These are phyloP conservation scores for Hyperoplus lanceolatus DNA, from an alignment of 2,797 vertebrate genomes.

Conservation along the genomic window DNA sequence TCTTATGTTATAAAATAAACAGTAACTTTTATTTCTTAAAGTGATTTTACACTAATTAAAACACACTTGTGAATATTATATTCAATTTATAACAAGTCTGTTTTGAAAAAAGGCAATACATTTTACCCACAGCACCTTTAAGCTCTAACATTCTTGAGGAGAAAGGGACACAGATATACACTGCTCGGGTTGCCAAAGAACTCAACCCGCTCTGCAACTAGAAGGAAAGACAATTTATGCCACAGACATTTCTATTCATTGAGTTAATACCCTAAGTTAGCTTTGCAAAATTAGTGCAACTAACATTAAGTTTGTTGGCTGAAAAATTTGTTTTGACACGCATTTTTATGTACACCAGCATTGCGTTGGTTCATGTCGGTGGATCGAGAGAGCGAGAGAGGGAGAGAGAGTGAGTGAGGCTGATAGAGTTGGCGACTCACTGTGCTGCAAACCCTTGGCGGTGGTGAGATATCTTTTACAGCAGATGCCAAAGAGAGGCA, in stretches of 20 bases:
- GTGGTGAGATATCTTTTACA: slow-evolving; percentile 82
- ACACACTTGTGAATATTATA: too few relatives aligned
- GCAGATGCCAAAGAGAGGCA: slow-evolving; percentile 82
- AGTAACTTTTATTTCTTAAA: too few relatives aligned
- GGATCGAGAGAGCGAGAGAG: slow-evolving; percentile 59
- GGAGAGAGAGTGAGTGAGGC: slow-evolving; percentile 51
- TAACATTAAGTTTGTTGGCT: slow-evolving; percentile 73
- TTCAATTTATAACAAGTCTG: too few relatives aligned
- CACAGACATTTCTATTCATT: slow-evolving; percentile 36
- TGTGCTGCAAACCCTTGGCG: slow-evolving; percentile 77
- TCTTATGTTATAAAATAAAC: too few relatives aligned
- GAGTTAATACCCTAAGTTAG: slow-evolving; percentile 61
- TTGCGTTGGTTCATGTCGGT: slow-evolving; percentile 56
- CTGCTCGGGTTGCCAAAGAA: slow-evolving; percentile 45
- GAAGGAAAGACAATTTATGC: slow-evolving; percentile 56
- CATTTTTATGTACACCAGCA: slow-evolving; percentile 54
- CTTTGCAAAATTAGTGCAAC: slow-evolving; percentile 57
- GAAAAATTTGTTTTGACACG: slow-evolving; percentile 72
- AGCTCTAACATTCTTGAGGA: slow-evolving; percentile 50
- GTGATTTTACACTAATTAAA: too few relatives aligned
- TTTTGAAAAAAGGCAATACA: too few relatives aligned
- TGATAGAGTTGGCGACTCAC: slow-evolving; percentile 77
- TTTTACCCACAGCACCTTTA: slow-evolving; percentile 20
- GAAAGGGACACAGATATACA: slow-evolving; percentile 44
- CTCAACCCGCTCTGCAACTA: slow-evolving; percentile 38